These are phyloP conservation scores for Danaus plexippus DNA, from an alignment of 1,140 invertebrate species.

Conservation along the genomic window DNA sequence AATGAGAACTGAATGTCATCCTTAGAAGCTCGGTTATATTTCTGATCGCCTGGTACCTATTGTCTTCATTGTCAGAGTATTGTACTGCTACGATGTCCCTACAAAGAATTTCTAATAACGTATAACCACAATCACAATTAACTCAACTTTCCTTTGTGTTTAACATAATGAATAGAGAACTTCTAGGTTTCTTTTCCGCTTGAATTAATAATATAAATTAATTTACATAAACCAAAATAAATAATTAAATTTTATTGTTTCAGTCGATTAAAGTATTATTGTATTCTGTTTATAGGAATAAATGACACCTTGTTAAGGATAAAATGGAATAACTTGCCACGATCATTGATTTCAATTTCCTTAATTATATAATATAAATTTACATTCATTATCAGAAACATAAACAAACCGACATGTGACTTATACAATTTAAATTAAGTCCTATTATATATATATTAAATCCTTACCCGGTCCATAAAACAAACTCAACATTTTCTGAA, in stretches of 20 bases:
- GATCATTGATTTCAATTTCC: too few species aligned
- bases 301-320: too few species aligned
- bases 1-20: slow-evolving; percentile 85
- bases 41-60: slow-evolving; percentile 71
- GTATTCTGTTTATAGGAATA: too few species aligned
- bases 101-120: slow-evolving; percentile 10
- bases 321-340: too few species aligned
- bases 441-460: background rate
- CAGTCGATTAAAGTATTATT: too few species aligned
- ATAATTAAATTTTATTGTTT: too few species aligned
- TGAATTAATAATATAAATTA: too few species aligned
- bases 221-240: too few species aligned
- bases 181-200: too few species aligned
- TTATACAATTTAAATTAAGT: background rate
- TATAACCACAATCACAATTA: background rate
- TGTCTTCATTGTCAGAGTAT: slow-evolving; percentile 44
- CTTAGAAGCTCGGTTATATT: slow-evolving; percentile 85
- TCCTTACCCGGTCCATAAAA: slow-evolving; percentile 94
- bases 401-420: background rate
- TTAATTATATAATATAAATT: too few species aligned
- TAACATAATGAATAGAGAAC: too few species aligned
- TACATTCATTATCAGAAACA: too few species aligned
- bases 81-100: slow-evolving; percentile 62
- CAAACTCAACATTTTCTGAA: slow-evolving; percentile 89
- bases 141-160: background rate